Base-by-base conservation (phyloP, 2,113 vertebrate genomes). In the Bostrychus sinensis region DNA sequence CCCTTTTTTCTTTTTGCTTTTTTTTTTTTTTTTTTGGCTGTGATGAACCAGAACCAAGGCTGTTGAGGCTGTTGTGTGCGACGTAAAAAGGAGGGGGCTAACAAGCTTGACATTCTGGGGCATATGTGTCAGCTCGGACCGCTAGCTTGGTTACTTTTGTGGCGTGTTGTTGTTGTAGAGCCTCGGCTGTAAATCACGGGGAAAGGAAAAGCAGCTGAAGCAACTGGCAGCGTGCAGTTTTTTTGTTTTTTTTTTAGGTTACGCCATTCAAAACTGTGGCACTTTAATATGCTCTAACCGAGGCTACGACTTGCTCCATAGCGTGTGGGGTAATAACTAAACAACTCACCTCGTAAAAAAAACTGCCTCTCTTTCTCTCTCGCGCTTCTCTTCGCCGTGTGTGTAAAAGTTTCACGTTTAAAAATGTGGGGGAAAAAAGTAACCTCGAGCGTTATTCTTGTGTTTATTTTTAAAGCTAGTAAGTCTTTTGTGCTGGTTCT, bases 121-220 rank as follows among this genome's bases (percentile, higher is more conserved):
- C 36, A 36, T 68, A 50, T 50, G 43, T 37, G 13, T 6, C 25
- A 16, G 4, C 6, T 64, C 30, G 2, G 26, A 41, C 39, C 17
- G 13, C 38, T 62, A 1, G 28, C 78, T 19, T 28, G 74, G 57
- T 53, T 38, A 77, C 79, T 84, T 80, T 76, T 66, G 59, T 62
- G 7, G 60, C 34, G 2, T 42, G 48, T 62, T 74, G 39, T 19
- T 25, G n/a, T n/a, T n/a, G n/a, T 1, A 3, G 16, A 57, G 20
- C 42, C 20, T 34, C 3, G 73, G 66, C 71, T 72, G 67, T 48
- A 72, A 75, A 81, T 65, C 75, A 57, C 66, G 10, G 51, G 23
- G 38, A 72, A 22, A 34, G 10, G 3, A 6, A 6, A 34, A 34
- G 0, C 7, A 12, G 22, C 50, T 55, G 54, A 43, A 41, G 84